Conservation (phyloP, 1,140 invertebrate genomes). For the Calephelis nemesis region DNA sequence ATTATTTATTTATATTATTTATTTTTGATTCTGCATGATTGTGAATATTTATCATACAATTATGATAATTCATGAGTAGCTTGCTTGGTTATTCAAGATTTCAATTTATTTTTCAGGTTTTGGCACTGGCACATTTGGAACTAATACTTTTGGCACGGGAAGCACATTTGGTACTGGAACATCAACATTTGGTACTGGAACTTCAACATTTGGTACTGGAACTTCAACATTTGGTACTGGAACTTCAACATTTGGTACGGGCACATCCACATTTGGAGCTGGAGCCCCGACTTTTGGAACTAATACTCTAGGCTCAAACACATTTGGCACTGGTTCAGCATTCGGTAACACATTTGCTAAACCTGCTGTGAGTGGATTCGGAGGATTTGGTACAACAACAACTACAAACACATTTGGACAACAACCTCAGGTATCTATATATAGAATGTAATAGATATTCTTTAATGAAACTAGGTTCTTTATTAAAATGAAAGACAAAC, state of each 20-base stretch:
- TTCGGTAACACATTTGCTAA: constrained; percentile 63
- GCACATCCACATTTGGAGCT: constrained; percentile 55
- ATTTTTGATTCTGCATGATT: no score
- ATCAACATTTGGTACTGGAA: constrained; percentile 46
- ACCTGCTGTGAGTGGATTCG: constrained; percentile 72
- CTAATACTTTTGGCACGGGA: constrained; percentile 41
- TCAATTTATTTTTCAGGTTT: constrained; percentile 45
- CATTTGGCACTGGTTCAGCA: constrained; percentile 48
- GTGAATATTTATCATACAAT: no score
- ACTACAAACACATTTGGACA: constrained; percentile 53
- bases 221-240: constrained; percentile 47
- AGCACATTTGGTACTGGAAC: constrained; percentile 52
- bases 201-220: constrained; percentile 43
- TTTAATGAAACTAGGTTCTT: no score
- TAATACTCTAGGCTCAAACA: constrained; percentile 46
- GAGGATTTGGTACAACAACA: constrained; percentile 73
- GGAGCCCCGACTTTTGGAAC: constrained; percentile 57
- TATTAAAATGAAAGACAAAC: no score
- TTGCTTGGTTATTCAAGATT: no score
- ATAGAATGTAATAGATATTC: no score
- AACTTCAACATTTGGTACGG: constrained; percentile 49
- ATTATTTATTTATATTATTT: no score
- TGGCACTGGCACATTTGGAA: constrained; percentile 58
- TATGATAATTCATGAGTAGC: no score
- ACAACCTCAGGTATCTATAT: constrained; percentile 41